A percentile compares a stretch with the other conserved stretches of the same genome.
Evolutionary conservation across 2,888 invertebrate species (phyloP).

Genomic region (Volucella bombylans): DNA sequence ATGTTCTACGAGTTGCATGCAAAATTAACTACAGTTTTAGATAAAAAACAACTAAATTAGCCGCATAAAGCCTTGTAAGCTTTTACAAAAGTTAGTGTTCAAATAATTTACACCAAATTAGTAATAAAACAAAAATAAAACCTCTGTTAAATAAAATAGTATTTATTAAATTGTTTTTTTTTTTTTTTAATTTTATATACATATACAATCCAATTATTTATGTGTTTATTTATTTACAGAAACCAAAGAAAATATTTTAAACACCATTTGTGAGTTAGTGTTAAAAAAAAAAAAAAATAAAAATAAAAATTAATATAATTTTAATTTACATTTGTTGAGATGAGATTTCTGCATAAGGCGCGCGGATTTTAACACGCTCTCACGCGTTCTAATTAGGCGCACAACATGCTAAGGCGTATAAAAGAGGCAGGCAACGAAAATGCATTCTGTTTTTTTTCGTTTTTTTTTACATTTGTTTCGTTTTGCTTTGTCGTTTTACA

Average conservation of each 20-base stretch:
- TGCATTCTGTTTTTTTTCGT: constrained; percentile 44
- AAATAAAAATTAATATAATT: constrained; percentile 7
- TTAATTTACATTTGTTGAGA: not conserved
- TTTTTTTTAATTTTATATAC: constrained; percentile 18
- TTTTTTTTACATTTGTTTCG: constrained; percentile 47
- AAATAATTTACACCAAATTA: constrained; percentile 49
- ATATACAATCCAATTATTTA: constrained; percentile 31
- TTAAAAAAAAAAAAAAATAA: constrained; percentile 29
- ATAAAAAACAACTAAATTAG: constrained; percentile 22
- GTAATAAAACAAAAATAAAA: constrained; percentile 48
- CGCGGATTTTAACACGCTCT: constrained; percentile 36
- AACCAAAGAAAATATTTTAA: constrained; percentile 35
- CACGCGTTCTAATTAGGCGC: constrained; percentile 49
- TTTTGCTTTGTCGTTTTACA: constrained; percentile 27
- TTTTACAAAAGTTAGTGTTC: not conserved
- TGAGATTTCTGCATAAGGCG: constrained; percentile 29
- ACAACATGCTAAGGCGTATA: constrained; percentile 61
- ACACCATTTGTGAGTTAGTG: constrained; percentile 30
- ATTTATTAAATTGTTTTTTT: constrained; percentile 26
- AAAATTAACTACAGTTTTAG: constrained; percentile 6
- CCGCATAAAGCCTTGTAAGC: constrained; percentile 8
- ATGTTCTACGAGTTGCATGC: constrained; percentile 28
- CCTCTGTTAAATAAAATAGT: constrained; percentile 32
- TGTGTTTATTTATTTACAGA: constrained; percentile 27
- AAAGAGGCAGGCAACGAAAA: constrained; percentile 68